Conservation (phyloP, 2,797 vertebrate genomes). For the Paramormyrops hopkinsi region DNA sequence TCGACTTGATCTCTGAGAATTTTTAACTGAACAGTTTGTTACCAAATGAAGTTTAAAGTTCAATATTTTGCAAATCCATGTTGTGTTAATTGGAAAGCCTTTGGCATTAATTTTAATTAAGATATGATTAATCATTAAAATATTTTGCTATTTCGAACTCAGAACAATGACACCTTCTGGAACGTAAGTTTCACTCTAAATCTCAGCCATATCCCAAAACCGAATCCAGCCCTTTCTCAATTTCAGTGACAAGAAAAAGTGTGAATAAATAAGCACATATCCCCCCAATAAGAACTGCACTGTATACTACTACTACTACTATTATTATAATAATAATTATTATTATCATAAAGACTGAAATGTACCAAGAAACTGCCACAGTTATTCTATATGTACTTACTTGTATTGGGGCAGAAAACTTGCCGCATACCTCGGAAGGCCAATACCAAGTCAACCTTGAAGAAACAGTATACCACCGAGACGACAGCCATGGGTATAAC, state of each 20-base stretch:
- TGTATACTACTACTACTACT: background rate
- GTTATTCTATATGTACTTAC: conserved; percentile 7
- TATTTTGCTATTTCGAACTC: background rate
- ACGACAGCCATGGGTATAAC: background rate
- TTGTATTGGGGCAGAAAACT: background rate
- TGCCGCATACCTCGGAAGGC: conserved; percentile 13
- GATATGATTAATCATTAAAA: background rate
- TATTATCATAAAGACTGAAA: background rate
- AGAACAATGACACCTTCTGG: background rate
- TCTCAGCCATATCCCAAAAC: background rate
- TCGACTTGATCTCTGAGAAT: background rate
- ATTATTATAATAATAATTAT: background rate
- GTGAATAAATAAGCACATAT: background rate
- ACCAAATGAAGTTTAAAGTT: background rate
- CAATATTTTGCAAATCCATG: background rate
- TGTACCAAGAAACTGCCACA: background rate
- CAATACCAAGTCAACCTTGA: conserved; percentile 35
- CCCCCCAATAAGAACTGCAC: background rate
- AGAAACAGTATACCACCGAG: conserved; percentile 10
- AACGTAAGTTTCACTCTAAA: background rate
- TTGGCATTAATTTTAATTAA: background rate
- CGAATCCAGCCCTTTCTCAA: background rate
- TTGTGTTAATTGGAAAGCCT: background rate
- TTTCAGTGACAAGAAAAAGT: background rate
- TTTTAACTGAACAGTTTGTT: background rate